A percentile compares a stretch with the other conserved stretches of the same genome.
phyloP scores from a whole-genome alignment of 2,888 invertebrate species.

The Diogma glabrata region DNA sequence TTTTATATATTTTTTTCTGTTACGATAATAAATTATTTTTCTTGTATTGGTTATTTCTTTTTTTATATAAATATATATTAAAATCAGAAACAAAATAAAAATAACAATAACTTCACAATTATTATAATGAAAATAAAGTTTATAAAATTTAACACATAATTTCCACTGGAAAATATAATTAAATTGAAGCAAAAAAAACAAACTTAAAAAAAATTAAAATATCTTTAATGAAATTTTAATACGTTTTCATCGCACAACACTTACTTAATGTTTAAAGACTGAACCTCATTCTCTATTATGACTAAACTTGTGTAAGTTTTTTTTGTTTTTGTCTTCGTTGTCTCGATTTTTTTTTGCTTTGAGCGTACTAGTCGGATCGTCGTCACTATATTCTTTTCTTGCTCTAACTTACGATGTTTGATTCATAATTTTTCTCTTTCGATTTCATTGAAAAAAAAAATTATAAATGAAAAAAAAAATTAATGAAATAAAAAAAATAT shows the following conservation, averaged over 20 bases:
- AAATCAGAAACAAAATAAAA: no score
- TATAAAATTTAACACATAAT: no score
- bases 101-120: no score
- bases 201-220: slow-evolving; percentile 1
- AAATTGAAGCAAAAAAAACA: no score
- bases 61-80: no score
- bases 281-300: slow-evolving; percentile 16
- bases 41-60: no score
- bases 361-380: slow-evolving; percentile 7
- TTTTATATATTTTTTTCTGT: slow-evolving; percentile 3
- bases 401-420: background rate
- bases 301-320: slow-evolving; percentile 13
- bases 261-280: slow-evolving; percentile 5
- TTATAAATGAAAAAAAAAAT: no score
- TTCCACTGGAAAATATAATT: no score
- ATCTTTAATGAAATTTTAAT: background rate
- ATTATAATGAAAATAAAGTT: no score
- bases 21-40: no score
- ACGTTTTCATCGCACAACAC: slow-evolving; percentile 7
- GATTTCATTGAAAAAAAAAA: slow-evolving; percentile 4
- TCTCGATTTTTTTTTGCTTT: slow-evolving; percentile 5
- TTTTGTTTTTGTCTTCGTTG: slow-evolving; percentile 6
- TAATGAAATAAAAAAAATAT: no score
- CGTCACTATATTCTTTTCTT: slow-evolving; percentile 2
- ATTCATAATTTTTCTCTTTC: background rate